These are phyloP conservation scores for Liasis olivaceus DNA, from an alignment of 2,797 vertebrate species.

Conservation along the genomic window DNA sequence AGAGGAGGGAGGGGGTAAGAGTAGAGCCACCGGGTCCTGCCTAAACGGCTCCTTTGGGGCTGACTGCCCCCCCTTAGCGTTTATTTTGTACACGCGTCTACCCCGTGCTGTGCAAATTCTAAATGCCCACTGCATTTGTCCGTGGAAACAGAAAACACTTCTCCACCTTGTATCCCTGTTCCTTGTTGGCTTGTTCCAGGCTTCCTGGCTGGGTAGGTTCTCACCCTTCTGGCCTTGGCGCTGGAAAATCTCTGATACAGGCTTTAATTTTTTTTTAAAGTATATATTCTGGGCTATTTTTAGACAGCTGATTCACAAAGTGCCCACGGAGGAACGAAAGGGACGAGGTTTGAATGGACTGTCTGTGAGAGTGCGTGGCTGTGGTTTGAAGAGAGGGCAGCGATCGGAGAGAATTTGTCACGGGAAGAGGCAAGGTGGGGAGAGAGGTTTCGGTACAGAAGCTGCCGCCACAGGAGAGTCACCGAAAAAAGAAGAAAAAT, in stretches of 20 bases:
- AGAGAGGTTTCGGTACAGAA: neutral
- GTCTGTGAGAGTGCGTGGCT: neutral
- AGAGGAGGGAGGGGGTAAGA: no score
- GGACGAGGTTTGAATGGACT: neutral
- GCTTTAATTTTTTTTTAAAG: neutral
- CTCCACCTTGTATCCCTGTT: neutral
- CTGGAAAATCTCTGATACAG: neutral
- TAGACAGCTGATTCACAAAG: conserved; percentile 35
- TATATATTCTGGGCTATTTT: conserved; percentile 45
- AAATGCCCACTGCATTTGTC: neutral
- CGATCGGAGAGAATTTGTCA: rapidly evolving
- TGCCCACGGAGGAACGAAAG: rapidly evolving
- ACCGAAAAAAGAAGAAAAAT: neutral
- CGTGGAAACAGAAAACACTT: neutral
- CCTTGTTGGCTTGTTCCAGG: conserved; percentile 20
- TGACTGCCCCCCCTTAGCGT: no score
- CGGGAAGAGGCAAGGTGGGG: neutral
- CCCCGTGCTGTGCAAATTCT: no score
- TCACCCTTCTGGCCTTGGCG: conserved; percentile 20
- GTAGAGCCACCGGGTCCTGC: no score
- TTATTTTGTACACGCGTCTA: no score
- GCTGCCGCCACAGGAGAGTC: neutral
- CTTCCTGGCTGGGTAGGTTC: conserved; percentile 3
- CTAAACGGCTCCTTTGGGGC: no score
- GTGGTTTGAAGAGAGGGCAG: neutral